phyloP scores from a whole-genome alignment of 35 echinoderm and acorn worm genomes.

The Apostichopus californicus region DNA sequence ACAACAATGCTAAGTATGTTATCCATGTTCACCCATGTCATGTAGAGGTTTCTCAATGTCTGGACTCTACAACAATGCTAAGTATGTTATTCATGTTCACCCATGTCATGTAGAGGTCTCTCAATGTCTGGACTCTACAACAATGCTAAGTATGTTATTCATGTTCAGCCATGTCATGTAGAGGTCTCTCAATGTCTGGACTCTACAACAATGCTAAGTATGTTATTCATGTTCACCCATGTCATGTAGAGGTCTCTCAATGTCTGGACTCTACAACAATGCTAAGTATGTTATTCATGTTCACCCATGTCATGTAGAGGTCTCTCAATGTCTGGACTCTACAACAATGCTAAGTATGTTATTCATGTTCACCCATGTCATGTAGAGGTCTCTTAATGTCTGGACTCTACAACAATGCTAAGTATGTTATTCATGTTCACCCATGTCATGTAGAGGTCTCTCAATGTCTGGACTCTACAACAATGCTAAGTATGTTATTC shows the following conservation, averaged over 20 bases:
- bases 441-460: neutral
- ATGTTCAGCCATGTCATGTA: neutral
- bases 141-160: conserved; percentile 79
- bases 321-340: conserved; percentile 67
- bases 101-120: neutral
- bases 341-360: conserved; percentile 93
- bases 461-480: conserved; percentile 86
- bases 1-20: conserved; percentile 93
- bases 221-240: neutral
- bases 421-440: conserved; percentile 53
- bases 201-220: conserved; percentile 95
- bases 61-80: conserved; percentile 88
- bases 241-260: neutral
- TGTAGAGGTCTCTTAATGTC: conserved; percentile 34
- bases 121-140: conserved; percentile 86
- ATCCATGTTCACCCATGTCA: neutral
- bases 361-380: neutral
- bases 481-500: conserved; percentile 79
- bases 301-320: neutral
- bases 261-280: conserved; percentile 95
- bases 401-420: conserved; percentile 88
- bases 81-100: conserved; percentile 53
- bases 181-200: conserved; percentile 49
- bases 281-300: conserved; percentile 64
- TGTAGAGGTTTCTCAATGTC: conserved; percentile 33